Evolutionary conservation across 2,797 vertebrate species (phyloP).

Genomic region (Holocentrus rufus): DNA sequence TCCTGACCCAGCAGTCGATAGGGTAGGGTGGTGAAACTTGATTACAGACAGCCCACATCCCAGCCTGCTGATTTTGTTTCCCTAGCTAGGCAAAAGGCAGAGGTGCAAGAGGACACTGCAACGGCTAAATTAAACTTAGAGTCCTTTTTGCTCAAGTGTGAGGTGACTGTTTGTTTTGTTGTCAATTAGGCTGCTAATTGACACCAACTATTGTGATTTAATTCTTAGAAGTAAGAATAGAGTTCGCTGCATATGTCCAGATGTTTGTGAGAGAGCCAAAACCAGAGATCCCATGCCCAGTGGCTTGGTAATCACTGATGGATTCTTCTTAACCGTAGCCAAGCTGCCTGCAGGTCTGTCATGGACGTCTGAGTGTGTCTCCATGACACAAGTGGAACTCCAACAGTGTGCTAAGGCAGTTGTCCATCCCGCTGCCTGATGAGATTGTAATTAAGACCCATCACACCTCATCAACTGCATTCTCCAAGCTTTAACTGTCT

Average conservation of each 20-base stretch:
- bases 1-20: conserved; percentile 77
- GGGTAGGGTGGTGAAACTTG: conserved; percentile 72
- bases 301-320: neutral
- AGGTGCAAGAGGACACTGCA: conserved; percentile 54
- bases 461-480: conserved; percentile 60
- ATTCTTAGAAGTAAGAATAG: no score
- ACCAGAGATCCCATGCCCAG: no score
- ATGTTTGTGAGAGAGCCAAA: no score
- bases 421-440: conserved; percentile 60
- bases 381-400: conserved; percentile 44
- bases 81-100: conserved; percentile 62
- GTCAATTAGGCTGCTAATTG: neutral
- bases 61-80: conserved; percentile 75
- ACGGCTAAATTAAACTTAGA: conserved; percentile 50
- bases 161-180: conserved; percentile 26
- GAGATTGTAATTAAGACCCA: conserved; percentile 61
- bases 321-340: conserved; percentile 10
- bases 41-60: conserved; percentile 79
- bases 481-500: conserved; percentile 52
- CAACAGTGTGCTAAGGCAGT: conserved; percentile 39
- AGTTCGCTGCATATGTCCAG: no score
- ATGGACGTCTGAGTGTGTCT: no score
- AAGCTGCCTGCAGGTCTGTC: no score
- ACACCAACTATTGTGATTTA: no score
- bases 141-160: conserved; percentile 34